A percentile compares a stretch with the other conserved stretches of the same genome.
Evolutionary conservation across 2,797 vertebrate species (phyloP).

Genomic region (Okamejei kenojei): DNA sequence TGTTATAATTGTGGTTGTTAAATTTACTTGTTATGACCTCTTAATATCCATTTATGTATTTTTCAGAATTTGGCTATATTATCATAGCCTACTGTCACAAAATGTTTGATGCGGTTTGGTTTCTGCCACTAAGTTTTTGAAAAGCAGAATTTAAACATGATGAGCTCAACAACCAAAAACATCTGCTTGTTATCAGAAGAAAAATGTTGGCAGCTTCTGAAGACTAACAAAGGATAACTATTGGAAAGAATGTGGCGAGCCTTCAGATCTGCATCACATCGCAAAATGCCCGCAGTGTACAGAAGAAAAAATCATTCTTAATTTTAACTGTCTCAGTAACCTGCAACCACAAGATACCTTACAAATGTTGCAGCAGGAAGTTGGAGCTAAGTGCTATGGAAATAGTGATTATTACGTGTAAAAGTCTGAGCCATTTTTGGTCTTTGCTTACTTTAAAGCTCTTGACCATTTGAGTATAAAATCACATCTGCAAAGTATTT

Average conservation of each 20-base stretch:
- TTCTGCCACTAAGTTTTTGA: neutral
- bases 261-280: neutral
- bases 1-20: neutral
- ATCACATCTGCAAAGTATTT: neutral
- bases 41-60: neutral
- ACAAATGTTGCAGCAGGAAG: neutral
- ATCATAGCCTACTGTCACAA: neutral
- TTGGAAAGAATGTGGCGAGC: too few species aligned
- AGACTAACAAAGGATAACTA: neutral
- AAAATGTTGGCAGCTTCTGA: neutral
- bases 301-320: neutral
- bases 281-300: neutral
- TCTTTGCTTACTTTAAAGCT: conserved; percentile 14
- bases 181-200: neutral
- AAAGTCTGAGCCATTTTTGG: neutral
- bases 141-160: neutral
- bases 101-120: neutral
- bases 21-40: neutral
- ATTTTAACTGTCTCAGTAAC: neutral
- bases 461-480: neutral
- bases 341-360: neutral
- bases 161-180: neutral
- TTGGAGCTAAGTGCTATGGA: neutral
- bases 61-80: neutral
- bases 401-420: neutral